phyloP scores from a whole-genome alignment of 2,888 invertebrate species.

The Acanthococcus lagerstroemiae region DNA sequence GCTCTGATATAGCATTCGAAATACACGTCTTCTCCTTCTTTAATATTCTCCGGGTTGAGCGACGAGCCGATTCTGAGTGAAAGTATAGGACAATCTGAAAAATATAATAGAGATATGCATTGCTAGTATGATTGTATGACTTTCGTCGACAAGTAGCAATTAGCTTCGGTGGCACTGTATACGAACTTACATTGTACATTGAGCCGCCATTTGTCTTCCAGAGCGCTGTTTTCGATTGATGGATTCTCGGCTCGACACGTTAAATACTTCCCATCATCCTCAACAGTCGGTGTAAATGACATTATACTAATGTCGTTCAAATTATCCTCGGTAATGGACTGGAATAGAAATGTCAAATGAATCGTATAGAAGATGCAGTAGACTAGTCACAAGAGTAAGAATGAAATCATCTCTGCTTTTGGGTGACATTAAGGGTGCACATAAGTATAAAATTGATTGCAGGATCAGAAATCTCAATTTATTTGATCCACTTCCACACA shows the following conservation, averaged over 20 bases:
- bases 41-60: conserved; percentile 74
- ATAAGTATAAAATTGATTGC: too few species aligned
- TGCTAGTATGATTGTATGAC: too few species aligned
- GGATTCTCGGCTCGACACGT: conserved; percentile 82
- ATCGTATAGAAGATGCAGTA: too few species aligned
- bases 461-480: too few species aligned
- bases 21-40: too few species aligned
- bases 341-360: too few species aligned
- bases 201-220: conserved; percentile 78
- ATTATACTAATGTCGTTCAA: conserved; percentile 58
- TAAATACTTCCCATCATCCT: conserved; percentile 81
- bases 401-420: too few species aligned
- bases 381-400: too few species aligned
- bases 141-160: too few species aligned
- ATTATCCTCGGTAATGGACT: conserved; percentile 10
- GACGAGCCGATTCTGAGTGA: conserved; percentile 73
- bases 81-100: conserved; percentile 68
- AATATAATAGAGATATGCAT: conserved; percentile 38
- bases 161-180: too few species aligned
- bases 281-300: conserved; percentile 69
- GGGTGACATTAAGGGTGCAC: too few species aligned
- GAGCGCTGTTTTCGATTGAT: conserved; percentile 66
- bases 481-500: too few species aligned
- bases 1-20: conserved; percentile 73
- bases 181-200: conserved; percentile 77